phyloP scores from a whole-genome alignment of 1,140 invertebrate genomes.

The Popillia japonica region DNA sequence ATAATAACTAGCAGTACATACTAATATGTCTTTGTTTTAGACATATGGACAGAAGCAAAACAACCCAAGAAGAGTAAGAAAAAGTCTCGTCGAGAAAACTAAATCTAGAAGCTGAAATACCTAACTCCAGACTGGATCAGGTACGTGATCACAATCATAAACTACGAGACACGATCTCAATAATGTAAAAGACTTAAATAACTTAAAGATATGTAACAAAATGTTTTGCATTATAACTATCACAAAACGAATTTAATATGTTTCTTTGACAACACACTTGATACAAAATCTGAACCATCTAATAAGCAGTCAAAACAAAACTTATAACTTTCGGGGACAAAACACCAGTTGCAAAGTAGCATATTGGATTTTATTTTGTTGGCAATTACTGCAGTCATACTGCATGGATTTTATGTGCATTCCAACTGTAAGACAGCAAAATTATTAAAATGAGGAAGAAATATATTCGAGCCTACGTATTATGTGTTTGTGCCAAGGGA shows the following conservation, averaged over 20 bases:
- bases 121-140: conserved; percentile 39
- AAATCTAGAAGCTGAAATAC: conserved; percentile 36
- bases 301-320: conserved; percentile 36
- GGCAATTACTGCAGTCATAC: background rate
- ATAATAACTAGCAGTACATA: background rate
- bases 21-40: conserved; percentile 44
- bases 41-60: conserved; percentile 58
- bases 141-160: conserved; percentile 47
- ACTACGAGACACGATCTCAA: conserved; percentile 47
- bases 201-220: conserved; percentile 29
- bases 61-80: conserved; percentile 58
- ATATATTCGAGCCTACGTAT: conserved; percentile 29
- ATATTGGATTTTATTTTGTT: conserved; percentile 33
- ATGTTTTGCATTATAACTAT: background rate
- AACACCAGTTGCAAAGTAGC: conserved; percentile 38
- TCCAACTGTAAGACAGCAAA: conserved; percentile 40
- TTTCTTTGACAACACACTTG: conserved; percentile 9
- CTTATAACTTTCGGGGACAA: conserved; percentile 33
- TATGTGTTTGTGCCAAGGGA: conserved; percentile 46
- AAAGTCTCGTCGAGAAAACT: conserved; percentile 58
- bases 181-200: conserved; percentile 42
- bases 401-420: conserved; percentile 41
- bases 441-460: background rate
- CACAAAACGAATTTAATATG: background rate
- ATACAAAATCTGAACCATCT: background rate